A percentile compares a stretch with the other conserved stretches of the same genome.
Conservation (phyloP, 2,797 vertebrate species). For the Sardinella longiceps region DNA sequence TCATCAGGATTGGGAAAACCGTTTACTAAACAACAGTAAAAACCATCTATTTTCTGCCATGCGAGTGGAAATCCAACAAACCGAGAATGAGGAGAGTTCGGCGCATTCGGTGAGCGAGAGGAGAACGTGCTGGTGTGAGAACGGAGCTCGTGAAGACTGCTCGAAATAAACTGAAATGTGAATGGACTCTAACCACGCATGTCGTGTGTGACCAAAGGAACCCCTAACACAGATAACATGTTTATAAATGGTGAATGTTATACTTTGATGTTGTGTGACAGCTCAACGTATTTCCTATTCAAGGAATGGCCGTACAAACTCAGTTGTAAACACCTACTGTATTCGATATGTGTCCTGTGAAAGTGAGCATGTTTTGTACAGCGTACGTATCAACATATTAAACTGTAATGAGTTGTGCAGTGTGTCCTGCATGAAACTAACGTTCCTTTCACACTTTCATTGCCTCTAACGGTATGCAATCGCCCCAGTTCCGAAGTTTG, state of each 20-base stretch:
- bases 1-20: slow-evolving; percentile 42
- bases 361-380: neutral
- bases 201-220: neutral
- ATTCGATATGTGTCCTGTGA: too few relatives aligned
- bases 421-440: neutral
- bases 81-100: slow-evolving; percentile 69
- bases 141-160: neutral
- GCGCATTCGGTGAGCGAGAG: slow-evolving; percentile 74
- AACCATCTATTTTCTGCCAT: slow-evolving; percentile 62
- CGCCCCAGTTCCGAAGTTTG: too few relatives aligned
- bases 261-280: neutral
- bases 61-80: slow-evolving; percentile 66
- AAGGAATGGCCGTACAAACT: too few relatives aligned
- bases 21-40: slow-evolving; percentile 21
- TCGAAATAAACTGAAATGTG: neutral
- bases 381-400: neutral
- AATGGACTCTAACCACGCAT: neutral
- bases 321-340: too few relatives aligned
- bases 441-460: too few relatives aligned
- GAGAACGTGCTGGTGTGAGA: slow-evolving; percentile 23
- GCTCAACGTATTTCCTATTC: too few relatives aligned
- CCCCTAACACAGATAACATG: neutral
- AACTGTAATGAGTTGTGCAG: neutral
- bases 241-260: neutral
- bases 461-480: too few relatives aligned